These are phyloP conservation scores for Oscheius onirici DNA, from an alignment of 2,888 invertebrate genomes.

Conservation along the genomic window DNA sequence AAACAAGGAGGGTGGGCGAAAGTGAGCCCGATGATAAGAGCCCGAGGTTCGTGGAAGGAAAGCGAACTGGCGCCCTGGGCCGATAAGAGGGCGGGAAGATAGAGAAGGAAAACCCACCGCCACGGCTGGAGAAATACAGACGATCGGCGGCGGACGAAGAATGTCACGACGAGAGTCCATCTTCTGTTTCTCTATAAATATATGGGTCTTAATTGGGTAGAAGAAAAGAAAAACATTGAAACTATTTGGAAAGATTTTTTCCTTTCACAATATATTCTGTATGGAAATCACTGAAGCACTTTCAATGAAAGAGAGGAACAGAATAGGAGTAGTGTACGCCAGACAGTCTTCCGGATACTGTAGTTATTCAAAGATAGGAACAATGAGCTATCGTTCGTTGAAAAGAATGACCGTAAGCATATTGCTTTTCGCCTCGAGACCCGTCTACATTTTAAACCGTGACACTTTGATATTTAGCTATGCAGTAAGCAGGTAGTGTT, in stretches of 20 bases:
- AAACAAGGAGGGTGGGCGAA: conserved; percentile 1
- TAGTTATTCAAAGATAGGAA: too few species aligned
- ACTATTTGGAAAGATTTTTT: too few species aligned
- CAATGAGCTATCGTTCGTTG: too few species aligned
- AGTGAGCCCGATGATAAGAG: conserved; percentile 21
- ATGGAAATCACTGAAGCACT: background rate
- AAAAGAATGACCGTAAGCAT: too few species aligned
- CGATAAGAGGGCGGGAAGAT: conserved; percentile 7
- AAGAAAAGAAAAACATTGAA: background rate
- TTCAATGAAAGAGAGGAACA: background rate
- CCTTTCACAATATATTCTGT: too few species aligned
- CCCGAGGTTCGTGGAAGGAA: conserved; percentile 28
- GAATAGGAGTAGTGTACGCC: too few species aligned
- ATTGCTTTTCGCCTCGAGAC: too few species aligned
- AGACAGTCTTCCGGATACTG: too few species aligned
- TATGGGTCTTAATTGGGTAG: background rate
- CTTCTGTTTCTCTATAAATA: too few species aligned
- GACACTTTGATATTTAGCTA: too few species aligned
- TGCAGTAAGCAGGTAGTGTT: too few species aligned
- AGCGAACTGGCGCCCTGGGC: background rate
- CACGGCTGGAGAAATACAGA: conserved; percentile 23
- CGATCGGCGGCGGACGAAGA: conserved; percentile 23
- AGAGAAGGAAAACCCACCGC: conserved; percentile 9
- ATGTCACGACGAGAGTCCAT: conserved; percentile 28
- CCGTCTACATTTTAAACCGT: too few species aligned